Base-by-base conservation (phyloP, 2,888 invertebrate species). In the Bombylius discolor region DNA sequence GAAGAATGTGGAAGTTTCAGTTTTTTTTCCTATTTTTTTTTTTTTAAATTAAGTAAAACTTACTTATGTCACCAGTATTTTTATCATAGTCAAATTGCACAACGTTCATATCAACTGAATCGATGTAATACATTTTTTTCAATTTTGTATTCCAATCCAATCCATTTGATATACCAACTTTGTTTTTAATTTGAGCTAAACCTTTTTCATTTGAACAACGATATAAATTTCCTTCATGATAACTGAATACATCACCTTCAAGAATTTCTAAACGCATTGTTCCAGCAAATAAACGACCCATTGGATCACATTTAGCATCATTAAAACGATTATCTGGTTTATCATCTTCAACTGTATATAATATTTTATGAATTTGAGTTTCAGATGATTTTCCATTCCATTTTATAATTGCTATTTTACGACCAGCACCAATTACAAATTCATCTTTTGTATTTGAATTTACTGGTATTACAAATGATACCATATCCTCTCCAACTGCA, bases 291-390 rank as follows among this genome's bases (percentile, higher is more conserved):
- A 89, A 75, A 52, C 87, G 75, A 5, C 89, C 89, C 11, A 72
- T 70, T 12, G 83, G 81, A 68, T 89, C 89, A 44, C 85, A 83
- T 73, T 89, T 90, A 39, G 82, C 89, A 66, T 89, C 89, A 64
- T 89, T 90, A 66, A 88, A 79, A 63, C 87, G 76, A 67, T 85
- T 85, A 11, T 65, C 72, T 1, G 67, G 61, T 47, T 73, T 70
- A 1, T 77, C 83, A 45, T 76, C 76, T 66, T 82, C 83, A 9
- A 86, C 81, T 63, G 81, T 80, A 0, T 78, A 72, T 5, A 85
- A 64, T 4, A 70, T 67, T 45, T 76, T 72, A 1, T 78, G 64
- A 5, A 79, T 74, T 34, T 77, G 77, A 9, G 77, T 68, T 53
- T 73, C 76, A 60, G 76, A 69, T 11, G 78, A 76, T 5, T 68